Conservation (phyloP, 2,113 vertebrate species). For the Speoplatyrhinus poulsoni region DNA sequence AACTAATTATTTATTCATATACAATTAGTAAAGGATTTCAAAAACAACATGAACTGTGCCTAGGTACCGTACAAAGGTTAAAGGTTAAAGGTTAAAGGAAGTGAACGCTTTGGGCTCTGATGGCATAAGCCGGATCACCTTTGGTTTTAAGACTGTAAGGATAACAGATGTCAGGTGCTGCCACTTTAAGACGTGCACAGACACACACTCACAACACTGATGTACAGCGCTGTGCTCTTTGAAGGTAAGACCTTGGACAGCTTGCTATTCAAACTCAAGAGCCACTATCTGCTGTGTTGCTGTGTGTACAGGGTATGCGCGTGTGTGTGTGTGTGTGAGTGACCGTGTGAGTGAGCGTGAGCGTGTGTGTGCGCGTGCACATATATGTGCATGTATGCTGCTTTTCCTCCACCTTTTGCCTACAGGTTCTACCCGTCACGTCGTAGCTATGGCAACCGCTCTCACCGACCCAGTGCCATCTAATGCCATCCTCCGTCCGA, state of each 20-base stretch:
- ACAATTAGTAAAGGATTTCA: too few species aligned
- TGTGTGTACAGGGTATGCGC: too few species aligned
- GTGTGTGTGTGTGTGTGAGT: background rate
- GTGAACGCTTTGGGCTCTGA: too few species aligned
- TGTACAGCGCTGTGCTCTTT: constrained; percentile 11
- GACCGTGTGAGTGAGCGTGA: background rate
- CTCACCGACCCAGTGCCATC: constrained; percentile 89
- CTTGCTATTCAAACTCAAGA: constrained; percentile 39
- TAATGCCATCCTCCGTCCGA: constrained; percentile 81
- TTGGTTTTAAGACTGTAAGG: too few species aligned
- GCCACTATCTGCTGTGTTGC: background rate
- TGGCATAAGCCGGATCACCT: too few species aligned
- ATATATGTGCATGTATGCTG: constrained; percentile 22
- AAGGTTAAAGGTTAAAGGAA: too few species aligned
- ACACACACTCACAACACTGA: background rate
- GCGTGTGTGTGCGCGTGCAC: constrained; percentile 32
- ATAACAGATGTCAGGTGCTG: too few species aligned
- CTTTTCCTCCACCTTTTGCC: constrained; percentile 20
- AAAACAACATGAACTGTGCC: too few species aligned
- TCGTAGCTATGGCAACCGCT: constrained; percentile 84
- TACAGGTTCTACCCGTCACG: constrained; percentile 47
- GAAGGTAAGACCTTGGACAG: constrained; percentile 55
- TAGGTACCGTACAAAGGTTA: too few species aligned
- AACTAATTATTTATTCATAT: too few species aligned
- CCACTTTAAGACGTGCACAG: background rate